A percentile compares a stretch with the other conserved stretches of the same genome.
phyloP scores from a whole-genome alignment of 2,888 invertebrate species.

The Lithophane ornitopus region DNA sequence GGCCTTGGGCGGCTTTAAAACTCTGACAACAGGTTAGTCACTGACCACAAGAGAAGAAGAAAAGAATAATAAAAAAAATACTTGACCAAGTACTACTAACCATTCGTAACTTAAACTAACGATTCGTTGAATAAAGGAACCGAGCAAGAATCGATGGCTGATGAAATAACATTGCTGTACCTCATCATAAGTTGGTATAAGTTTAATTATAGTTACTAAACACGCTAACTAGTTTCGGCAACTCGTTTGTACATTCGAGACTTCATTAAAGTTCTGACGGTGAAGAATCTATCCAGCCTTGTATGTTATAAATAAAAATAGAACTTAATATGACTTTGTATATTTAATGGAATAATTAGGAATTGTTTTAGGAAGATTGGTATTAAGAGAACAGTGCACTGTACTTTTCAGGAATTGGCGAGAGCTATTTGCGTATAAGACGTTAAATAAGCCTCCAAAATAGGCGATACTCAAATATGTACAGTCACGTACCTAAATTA shows the following conservation, averaged over 20 bases:
- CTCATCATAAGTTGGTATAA: constrained; percentile 79
- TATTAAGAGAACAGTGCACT: background rate
- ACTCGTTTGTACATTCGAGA: constrained; percentile 81
- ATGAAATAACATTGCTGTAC: constrained; percentile 65
- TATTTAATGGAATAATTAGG: background rate
- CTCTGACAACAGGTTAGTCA: no score
- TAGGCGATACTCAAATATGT: no score
- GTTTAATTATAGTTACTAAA: constrained; percentile 83
- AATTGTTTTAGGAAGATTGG: background rate
- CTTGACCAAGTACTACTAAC: no score
- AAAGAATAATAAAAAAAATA: no score
- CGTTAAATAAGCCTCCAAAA: no score
- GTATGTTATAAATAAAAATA: constrained; percentile 42
- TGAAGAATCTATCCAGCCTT: constrained; percentile 65
- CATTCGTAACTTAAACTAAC: background rate
- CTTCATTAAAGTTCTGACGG: constrained; percentile 81
- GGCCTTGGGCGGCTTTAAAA: no score
- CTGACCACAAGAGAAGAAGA: no score
- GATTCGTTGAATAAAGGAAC: background rate
- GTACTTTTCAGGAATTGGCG: background rate
- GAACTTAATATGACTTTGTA: background rate
- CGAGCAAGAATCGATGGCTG: constrained; percentile 49
- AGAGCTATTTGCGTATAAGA: no score
- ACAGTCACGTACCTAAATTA: no score
- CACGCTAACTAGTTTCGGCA: constrained; percentile 83